These are phyloP conservation scores for Glomeris maerens DNA, from an alignment of 1,140 invertebrate species.

Conservation along the genomic window DNA sequence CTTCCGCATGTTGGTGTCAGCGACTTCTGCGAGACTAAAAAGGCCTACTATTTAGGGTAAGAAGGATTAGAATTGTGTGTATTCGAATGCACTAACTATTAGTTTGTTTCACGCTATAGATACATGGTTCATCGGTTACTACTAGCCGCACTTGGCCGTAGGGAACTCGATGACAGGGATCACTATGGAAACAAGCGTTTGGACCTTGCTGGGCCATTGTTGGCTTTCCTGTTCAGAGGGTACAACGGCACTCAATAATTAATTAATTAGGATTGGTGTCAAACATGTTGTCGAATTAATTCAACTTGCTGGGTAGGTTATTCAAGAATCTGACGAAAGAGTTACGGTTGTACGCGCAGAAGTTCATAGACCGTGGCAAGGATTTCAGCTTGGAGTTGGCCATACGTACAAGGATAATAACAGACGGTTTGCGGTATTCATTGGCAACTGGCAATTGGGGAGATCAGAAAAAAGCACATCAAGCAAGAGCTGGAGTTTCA, in stretches of 20 bases:
- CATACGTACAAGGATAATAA: conserved; percentile 95
- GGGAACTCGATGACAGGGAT: conserved; percentile 97
- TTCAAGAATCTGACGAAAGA: conserved; percentile 91
- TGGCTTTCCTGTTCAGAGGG: conserved; percentile 90
- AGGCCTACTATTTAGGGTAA: conserved; percentile 87
- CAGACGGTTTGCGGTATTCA: conserved; percentile 93
- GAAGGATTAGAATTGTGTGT: conserved; percentile 10
- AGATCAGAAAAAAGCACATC: conserved; percentile 99
- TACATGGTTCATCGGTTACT: conserved; percentile 97
- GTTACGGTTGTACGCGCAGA: conserved; percentile 94
- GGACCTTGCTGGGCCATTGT: conserved; percentile 87
- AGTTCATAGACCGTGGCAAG: conserved; percentile 95
- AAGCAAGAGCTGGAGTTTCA: conserved; percentile 81
- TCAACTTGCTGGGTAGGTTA: conserved; percentile 31
- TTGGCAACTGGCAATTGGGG: conserved; percentile 99
- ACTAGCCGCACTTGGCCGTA: conserved; percentile 78
- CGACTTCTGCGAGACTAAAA: conserved; percentile 98
- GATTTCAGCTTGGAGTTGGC: conserved; percentile 95
- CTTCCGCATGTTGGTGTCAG: conserved; percentile 96
- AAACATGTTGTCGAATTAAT: neutral
- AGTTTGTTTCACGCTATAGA: conserved; percentile 31
- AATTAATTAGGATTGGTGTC: neutral
- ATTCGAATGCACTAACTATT: conserved; percentile 6
- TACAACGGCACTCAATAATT: conserved; percentile 21
- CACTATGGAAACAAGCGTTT: conserved; percentile 98